phyloP scores from a whole-genome alignment of 2,888 invertebrate species.

The Caenorhabditis japonica region DNA sequence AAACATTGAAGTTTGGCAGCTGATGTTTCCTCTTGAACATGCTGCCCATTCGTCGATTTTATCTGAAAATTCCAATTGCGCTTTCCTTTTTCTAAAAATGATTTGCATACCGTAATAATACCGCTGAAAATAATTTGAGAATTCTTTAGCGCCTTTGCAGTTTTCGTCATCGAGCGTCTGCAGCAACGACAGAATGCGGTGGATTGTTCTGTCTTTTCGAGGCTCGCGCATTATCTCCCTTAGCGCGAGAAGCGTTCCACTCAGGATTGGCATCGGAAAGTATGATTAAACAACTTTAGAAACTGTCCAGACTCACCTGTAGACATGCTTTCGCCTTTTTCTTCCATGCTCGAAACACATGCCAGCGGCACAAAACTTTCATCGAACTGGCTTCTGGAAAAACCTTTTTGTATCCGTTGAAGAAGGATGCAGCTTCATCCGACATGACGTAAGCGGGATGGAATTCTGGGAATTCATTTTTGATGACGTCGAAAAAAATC shows the following conservation, averaged over 20 bases:
- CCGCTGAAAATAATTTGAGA: slow-evolving; percentile 3
- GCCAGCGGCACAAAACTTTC: slow-evolving; percentile 13
- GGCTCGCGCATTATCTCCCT: not conserved
- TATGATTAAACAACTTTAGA: too few relatives aligned
- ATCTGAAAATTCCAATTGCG: too few relatives aligned
- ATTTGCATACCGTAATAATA: slow-evolving; percentile 22
- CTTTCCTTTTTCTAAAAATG: too few relatives aligned
- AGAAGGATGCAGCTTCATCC: slow-evolving; percentile 21
- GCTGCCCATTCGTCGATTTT: slow-evolving; percentile 10
- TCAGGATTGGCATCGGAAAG: not conserved
- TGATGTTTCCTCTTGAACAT: not conserved
- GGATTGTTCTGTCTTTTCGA: not conserved
- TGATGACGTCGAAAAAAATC: slow-evolving; percentile 1
- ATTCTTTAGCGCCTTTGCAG: not conserved
- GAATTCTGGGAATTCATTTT: not conserved
- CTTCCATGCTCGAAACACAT: slow-evolving; percentile 20
- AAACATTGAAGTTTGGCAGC: slow-evolving; percentile 16
- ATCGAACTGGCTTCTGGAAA: not conserved
- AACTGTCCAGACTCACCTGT: not conserved
- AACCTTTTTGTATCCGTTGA: slow-evolving; percentile 3
- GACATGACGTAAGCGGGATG: slow-evolving; percentile 12
- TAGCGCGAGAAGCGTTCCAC: not conserved
- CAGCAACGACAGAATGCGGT: not conserved
- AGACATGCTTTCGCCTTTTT: slow-evolving; percentile 7
- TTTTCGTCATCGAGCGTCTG: not conserved